These are phyloP conservation scores for Lymantria monacha DNA, from an alignment of 2,888 invertebrate genomes.

Conservation along the genomic window DNA sequence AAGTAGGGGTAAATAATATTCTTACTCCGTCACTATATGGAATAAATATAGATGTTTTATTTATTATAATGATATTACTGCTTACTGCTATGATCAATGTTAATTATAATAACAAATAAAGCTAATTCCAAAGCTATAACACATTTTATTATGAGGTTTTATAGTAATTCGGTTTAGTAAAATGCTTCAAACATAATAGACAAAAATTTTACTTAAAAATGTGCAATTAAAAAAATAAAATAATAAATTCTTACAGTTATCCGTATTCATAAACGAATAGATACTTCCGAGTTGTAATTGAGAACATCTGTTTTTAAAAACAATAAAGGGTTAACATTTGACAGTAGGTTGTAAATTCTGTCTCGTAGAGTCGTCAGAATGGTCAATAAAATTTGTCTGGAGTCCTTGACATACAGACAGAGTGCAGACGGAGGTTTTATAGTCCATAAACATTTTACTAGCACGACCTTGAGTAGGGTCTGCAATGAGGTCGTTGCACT, in stretches of 20 bases:
- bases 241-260: slow-evolving; percentile 1
- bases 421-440: slow-evolving; percentile 77
- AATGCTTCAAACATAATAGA: too few species aligned
- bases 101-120: too few species aligned
- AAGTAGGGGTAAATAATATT: too few species aligned
- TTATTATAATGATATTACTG: too few species aligned
- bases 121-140: too few species aligned
- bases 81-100: too few species aligned
- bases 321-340: slow-evolving; percentile 49
- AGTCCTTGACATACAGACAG: slow-evolving; percentile 80
- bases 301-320: slow-evolving; percentile 44
- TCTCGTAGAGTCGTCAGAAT: slow-evolving; percentile 55
- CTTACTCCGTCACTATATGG: too few species aligned
- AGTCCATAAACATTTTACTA: slow-evolving; percentile 82
- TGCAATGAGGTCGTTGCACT: slow-evolving; percentile 80
- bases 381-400: slow-evolving; percentile 75
- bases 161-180: too few species aligned
- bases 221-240: not conserved
- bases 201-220: too few species aligned
- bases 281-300: slow-evolving; percentile 4
- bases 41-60: too few species aligned
- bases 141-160: too few species aligned
- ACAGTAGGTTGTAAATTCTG: slow-evolving; percentile 49
- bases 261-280: slow-evolving; percentile 10
- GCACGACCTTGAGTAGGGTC: slow-evolving; percentile 78